A percentile compares a stretch with the other conserved stretches of the same genome.
Conservation (phyloP, 1,140 invertebrate species). For the Lordiphosa clarofinis region DNA sequence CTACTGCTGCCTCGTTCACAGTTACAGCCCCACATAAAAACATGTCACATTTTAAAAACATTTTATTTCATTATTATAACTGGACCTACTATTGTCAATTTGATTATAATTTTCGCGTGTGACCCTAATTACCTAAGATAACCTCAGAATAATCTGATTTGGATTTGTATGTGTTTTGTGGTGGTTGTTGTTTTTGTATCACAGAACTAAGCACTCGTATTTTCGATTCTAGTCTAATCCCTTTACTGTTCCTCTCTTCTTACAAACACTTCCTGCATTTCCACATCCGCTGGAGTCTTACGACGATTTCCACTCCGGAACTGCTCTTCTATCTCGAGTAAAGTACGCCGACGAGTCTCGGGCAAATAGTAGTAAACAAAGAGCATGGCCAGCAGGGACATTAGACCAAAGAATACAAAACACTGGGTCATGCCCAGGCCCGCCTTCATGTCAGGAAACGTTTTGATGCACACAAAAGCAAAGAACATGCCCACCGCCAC, state of each 20-base stretch:
- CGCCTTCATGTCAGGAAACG: slow-evolving; percentile 83
- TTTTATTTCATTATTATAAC: slow-evolving; percentile 2
- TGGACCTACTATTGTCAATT: too few relatives aligned
- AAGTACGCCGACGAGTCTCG: slow-evolving; percentile 89
- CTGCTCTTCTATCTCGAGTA: slow-evolving; percentile 86
- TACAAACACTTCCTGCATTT: slow-evolving; percentile 62
- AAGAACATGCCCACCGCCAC: slow-evolving; percentile 85
- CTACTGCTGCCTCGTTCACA: too few relatives aligned
- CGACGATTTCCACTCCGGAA: slow-evolving; percentile 69
- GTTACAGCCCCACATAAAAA: too few relatives aligned
- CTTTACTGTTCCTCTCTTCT: neutral
- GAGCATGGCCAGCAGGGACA: slow-evolving; percentile 85
- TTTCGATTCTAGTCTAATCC: neutral
- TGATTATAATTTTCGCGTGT: too few relatives aligned
- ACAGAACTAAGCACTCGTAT: slow-evolving; percentile 39
- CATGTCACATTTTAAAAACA: too few relatives aligned
- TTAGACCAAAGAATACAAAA: slow-evolving; percentile 86
- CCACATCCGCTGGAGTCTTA: slow-evolving; percentile 25
- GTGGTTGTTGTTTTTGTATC: slow-evolving; percentile 26
- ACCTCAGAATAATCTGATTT: neutral
- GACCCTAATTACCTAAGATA: neutral
- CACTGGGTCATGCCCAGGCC: slow-evolving; percentile 83
- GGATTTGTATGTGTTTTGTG: slow-evolving; percentile 1
- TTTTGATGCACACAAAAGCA: slow-evolving; percentile 87
- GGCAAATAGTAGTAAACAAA: slow-evolving; percentile 86